A percentile compares a stretch with the other conserved stretches of the same genome.
Evolutionary conservation across 1,140 invertebrate species (phyloP).

Genomic region (Drosophila leontia): DNA sequence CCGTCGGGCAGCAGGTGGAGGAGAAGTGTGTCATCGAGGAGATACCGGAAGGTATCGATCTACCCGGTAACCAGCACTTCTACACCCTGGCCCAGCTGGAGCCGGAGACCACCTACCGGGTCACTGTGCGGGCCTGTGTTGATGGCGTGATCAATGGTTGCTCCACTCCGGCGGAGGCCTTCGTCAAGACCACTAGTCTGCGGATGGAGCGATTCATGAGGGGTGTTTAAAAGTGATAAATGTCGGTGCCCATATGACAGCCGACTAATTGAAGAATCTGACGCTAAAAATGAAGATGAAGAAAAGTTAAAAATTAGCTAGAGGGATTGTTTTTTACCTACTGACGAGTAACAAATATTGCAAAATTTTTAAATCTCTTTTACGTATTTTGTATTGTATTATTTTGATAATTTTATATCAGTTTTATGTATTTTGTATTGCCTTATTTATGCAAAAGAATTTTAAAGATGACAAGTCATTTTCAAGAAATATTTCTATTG

Average conservation of each 20-base stretch:
- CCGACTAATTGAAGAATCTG: not conserved
- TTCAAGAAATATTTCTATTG: not conserved
- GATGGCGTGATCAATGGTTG: conserved; percentile 66
- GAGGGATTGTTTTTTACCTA: not conserved
- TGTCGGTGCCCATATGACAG: not conserved
- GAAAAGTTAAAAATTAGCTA: too few relatives aligned
- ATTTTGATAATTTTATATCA: not conserved
- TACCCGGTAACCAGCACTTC: conserved; percentile 53
- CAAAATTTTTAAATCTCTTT: too few relatives aligned
- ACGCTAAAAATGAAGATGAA: not conserved
- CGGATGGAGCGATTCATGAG: conserved; percentile 52
- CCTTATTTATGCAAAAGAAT: not conserved
- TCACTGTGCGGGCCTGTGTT: conserved; percentile 67
- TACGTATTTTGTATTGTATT: not conserved
- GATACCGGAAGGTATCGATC: conserved; percentile 23
- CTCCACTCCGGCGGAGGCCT: conserved; percentile 49
- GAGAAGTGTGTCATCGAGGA: conserved; percentile 61
- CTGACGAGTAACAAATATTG: not conserved
- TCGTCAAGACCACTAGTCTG: conserved; percentile 47
- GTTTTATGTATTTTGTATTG: not conserved
- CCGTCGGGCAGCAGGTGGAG: conserved; percentile 48
- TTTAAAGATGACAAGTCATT: not conserved
- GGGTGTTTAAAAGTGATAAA: conserved; percentile 24
- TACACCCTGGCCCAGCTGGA: conserved; percentile 39
- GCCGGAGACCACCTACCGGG: conserved; percentile 52